Evolutionary conservation across 2,888 invertebrate genomes (phyloP).

Genomic region (Phasia obesa): DNA sequence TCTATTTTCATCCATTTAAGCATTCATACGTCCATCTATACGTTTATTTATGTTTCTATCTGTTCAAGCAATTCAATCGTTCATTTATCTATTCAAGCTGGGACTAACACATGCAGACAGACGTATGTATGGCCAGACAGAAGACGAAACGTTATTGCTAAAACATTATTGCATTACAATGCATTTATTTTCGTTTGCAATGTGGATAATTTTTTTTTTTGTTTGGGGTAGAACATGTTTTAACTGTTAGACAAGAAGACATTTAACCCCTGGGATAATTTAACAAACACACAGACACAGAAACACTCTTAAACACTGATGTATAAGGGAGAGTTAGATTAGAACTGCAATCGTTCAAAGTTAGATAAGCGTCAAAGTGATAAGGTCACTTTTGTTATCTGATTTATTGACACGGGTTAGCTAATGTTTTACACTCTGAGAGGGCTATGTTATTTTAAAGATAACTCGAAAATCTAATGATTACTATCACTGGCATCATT

Average conservation of each 20-base stretch:
- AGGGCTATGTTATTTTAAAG: no score
- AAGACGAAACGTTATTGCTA: neutral
- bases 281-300: constrained; percentile 9
- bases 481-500: no score
- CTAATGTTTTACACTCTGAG: no score
- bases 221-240: constrained; percentile 40
- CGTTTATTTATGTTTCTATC: constrained; percentile 38
- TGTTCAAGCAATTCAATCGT: constrained; percentile 28
- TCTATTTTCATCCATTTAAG: constrained; percentile 36
- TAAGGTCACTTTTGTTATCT: no score
- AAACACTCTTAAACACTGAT: neutral
- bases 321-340: neutral
- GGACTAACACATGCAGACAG: constrained; percentile 16
- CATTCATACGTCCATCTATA: constrained; percentile 24
- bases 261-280: constrained; percentile 60
- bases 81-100: constrained; percentile 44
- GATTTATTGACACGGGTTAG: no score
- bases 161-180: constrained; percentile 51
- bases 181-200: constrained; percentile 45
- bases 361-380: neutral
- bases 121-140: neutral
- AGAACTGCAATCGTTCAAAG: constrained; percentile 1
- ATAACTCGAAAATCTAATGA: no score
- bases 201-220: neutral
- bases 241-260: constrained; percentile 64